These are phyloP conservation scores for Mormyrus hasselquistii DNA, from an alignment of 2,797 vertebrate species.

Conservation along the genomic window DNA sequence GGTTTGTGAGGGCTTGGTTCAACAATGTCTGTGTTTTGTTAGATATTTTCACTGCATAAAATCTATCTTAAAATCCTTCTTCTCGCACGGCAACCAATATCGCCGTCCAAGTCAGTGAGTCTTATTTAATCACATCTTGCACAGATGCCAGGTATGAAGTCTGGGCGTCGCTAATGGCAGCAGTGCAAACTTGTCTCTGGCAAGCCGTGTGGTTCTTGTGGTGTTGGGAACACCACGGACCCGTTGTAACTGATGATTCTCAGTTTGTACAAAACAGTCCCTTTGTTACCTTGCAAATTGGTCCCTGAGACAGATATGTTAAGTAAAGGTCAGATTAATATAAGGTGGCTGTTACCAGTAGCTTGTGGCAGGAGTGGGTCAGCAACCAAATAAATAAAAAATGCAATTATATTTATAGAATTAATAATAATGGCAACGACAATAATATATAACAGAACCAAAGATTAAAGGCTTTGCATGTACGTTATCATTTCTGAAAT, in stretches of 20 bases:
- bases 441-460: slow-evolving; percentile 38
- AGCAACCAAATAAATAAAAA: background rate
- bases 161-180: background rate
- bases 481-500: slow-evolving; percentile 21
- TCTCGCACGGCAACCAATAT: background rate
- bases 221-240: background rate
- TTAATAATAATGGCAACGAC: slow-evolving; percentile 38
- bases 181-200: background rate
- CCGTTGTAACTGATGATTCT: background rate
- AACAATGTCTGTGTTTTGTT: slow-evolving; percentile 10
- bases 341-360: background rate
- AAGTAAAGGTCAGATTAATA: background rate
- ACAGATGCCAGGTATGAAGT: background rate
- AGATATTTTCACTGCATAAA: slow-evolving; percentile 4
- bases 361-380: slow-evolving; percentile 11
- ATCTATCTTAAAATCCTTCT: background rate
- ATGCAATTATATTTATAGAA: slow-evolving; percentile 14
- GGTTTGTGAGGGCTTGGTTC: background rate
- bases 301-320: background rate
- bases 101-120: background rate
- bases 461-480: slow-evolving; percentile 53
- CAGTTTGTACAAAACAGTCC: background rate
- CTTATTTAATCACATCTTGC: background rate
- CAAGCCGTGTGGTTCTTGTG: background rate
- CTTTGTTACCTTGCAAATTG: background rate